Evolutionary conservation across 2,888 invertebrate species (phyloP), one percentile per base, ranked within the genome.

Genomic region (Dynastes hyllus): DNA sequence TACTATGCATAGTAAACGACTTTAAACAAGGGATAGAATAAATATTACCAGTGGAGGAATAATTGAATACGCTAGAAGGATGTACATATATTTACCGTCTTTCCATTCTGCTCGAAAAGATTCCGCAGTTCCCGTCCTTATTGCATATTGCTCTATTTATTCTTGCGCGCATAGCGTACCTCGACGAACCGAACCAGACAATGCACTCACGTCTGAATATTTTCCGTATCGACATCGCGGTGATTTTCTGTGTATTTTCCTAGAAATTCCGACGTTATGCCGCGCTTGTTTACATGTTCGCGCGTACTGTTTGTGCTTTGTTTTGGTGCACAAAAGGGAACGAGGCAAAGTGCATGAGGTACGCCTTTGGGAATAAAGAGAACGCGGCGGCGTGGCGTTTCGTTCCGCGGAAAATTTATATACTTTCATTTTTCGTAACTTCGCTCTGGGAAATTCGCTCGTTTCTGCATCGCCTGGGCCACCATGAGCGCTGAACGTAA

Each of bases 161-260:
- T 8, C 55, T 22, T 8, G 55, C 16, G 55, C 16, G 55, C 55
- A 55, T 55, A 55, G n/a, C 55, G 22, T 55, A 55, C 22, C 22
- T 55, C 22, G 22, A 16, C 55, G 22, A 55, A 55, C 55, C 55
- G 22, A 55, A 55, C 55, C 16, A 55, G 55, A 55, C 55, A 55
- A 55, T 55, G 55, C 55, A 55, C 55, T 55, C 55, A 22, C 55
- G 22, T 22, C 55, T 55, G 55, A 55, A 55, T 55, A 55, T 55
- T 55, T 55, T 55, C 16, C 22, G 11, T 45, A 45, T 45, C 11
- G 45, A 45, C 45, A 11, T 11, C 9, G 45, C 45, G 45, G 8
- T 45, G 45, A 45, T 45, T 45, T 45, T 45, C 45, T 11, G 8
- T 45, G 45, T 11, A 11, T 11, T 45, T 45, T 45, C 45, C 45